These are phyloP conservation scores for Cremastinae sp. DNA, from an alignment of 2,888 invertebrate genomes.

Conservation along the genomic window DNA sequence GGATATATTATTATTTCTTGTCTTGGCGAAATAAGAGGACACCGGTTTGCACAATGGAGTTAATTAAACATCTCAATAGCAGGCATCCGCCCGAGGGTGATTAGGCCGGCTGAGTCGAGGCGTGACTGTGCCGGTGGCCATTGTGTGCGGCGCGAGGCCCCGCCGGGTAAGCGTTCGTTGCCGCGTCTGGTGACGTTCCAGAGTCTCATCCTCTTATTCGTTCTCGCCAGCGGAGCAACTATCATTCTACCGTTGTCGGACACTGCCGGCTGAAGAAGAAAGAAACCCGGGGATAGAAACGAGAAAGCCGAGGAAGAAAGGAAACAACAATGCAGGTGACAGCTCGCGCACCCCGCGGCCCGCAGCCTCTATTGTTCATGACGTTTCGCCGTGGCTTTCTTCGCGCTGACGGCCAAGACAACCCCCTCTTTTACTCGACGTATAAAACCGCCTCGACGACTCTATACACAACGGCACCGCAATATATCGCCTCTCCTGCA, in stretches of 20 bases:
- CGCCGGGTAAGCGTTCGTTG: slow-evolving; percentile 28
- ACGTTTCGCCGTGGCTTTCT: slow-evolving; percentile 73
- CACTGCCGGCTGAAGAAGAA: slow-evolving; percentile 51
- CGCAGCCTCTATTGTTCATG: slow-evolving; percentile 71
- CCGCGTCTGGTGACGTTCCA: slow-evolving; percentile 31
- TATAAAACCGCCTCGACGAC: slow-evolving; percentile 23
- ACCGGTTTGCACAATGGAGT: slow-evolving; percentile 71
- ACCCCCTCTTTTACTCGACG: slow-evolving; percentile 61
- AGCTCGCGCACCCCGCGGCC: slow-evolving; percentile 71
- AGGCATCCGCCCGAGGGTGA: slow-evolving; percentile 76
- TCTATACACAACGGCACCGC: slow-evolving; percentile 6
- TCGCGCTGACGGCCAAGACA: slow-evolving; percentile 69
- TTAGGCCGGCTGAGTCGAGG: slow-evolving; percentile 76
- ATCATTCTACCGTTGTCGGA: slow-evolving; percentile 27
- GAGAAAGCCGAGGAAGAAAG: slow-evolving; percentile 61
- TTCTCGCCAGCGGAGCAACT: slow-evolving; percentile 13
- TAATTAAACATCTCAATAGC: slow-evolving; percentile 80
- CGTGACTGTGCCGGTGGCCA: slow-evolving; percentile 74
- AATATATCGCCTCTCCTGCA: background rate
- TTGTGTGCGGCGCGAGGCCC: slow-evolving; percentile 66
- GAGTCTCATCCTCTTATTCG: slow-evolving; percentile 22
- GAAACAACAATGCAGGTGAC: slow-evolving; percentile 77
- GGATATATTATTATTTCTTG: slow-evolving; percentile 16
- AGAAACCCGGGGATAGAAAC: slow-evolving; percentile 42
- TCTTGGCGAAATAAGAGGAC: slow-evolving; percentile 54